A percentile compares a stretch with the other conserved stretches of the same genome.
phyloP scores from a whole-genome alignment of 2,113 vertebrate species.

The Pseudopipra pipra region DNA sequence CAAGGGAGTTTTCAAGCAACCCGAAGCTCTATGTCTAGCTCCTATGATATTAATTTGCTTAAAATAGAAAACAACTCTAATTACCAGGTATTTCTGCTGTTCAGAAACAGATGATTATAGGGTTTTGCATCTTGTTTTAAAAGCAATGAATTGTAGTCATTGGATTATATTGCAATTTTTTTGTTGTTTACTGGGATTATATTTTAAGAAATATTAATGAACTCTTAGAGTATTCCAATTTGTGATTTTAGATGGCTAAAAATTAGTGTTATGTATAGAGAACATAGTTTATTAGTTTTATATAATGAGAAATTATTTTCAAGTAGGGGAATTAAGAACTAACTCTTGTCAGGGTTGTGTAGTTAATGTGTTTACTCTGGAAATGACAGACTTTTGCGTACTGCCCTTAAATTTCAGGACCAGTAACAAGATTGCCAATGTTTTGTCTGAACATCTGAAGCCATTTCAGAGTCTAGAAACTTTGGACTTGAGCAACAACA shows the following conservation, averaged over 20 bases:
- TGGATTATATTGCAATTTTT: neutral
- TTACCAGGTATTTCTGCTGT: neutral
- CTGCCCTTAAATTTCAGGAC: constrained; percentile 81
- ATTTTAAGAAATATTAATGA: neutral
- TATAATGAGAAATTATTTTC: neutral
- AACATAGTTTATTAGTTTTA: neutral
- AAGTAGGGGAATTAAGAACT: neutral
- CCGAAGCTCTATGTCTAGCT: rapidly evolving
- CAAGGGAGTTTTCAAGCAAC: neutral
- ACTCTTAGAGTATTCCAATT: neutral
- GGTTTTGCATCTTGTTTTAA: neutral
- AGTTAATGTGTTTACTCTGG: neutral
- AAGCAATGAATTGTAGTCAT: neutral
- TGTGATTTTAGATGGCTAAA: neutral
- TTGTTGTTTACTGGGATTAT: neutral
- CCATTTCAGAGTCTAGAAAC: constrained; percentile 85
- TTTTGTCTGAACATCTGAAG: constrained; percentile 81
- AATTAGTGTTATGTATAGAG: neutral
- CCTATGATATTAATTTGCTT: neutral
- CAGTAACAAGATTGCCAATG: constrained; percentile 85
- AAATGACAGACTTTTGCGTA: neutral
- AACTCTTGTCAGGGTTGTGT: neutral
- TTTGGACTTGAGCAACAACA: constrained; percentile 93
- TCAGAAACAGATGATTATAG: neutral
- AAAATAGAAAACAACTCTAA: neutral